Evolutionary conservation across 2,888 invertebrate species (phyloP).

Genomic region (Polyommatus iphigenia): DNA sequence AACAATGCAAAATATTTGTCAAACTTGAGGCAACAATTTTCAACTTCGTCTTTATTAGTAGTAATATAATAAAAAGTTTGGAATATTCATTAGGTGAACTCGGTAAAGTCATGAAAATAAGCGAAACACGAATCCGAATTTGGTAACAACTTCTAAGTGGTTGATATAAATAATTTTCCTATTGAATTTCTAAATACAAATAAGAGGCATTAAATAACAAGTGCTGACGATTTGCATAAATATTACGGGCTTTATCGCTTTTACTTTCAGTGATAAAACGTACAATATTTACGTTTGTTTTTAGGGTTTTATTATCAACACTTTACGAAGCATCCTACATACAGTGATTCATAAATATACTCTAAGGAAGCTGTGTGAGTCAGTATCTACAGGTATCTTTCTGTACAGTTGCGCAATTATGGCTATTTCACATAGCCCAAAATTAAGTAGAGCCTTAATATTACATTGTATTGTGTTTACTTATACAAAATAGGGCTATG

Average conservation of each 20-base stretch:
- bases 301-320: neutral
- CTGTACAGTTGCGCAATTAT: too few relatives aligned
- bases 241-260: slow-evolving; percentile 1
- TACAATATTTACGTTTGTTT: neutral
- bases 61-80: slow-evolving; percentile 61
- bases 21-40: slow-evolving; percentile 42
- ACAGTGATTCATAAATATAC: too few relatives aligned
- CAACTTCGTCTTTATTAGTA: slow-evolving; percentile 49
- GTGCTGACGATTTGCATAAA: slow-evolving; percentile 45
- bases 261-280: neutral
- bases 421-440: too few relatives aligned
- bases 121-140: slow-evolving; percentile 54
- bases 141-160: slow-evolving; percentile 57
- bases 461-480: too few relatives aligned
- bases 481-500: too few relatives aligned
- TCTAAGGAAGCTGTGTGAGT: too few relatives aligned
- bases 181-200: slow-evolving; percentile 57
- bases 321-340: neutral
- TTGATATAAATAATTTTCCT: slow-evolving; percentile 55
- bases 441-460: too few relatives aligned
- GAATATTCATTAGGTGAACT: slow-evolving; percentile 65
- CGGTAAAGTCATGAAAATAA: slow-evolving; percentile 59
- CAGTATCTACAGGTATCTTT: too few relatives aligned
- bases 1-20: slow-evolving; percentile 38
- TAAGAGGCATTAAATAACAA: slow-evolving; percentile 58